These are phyloP conservation scores for Papilio demoleus DNA, from an alignment of 2,888 invertebrate genomes.

Conservation along the genomic window DNA sequence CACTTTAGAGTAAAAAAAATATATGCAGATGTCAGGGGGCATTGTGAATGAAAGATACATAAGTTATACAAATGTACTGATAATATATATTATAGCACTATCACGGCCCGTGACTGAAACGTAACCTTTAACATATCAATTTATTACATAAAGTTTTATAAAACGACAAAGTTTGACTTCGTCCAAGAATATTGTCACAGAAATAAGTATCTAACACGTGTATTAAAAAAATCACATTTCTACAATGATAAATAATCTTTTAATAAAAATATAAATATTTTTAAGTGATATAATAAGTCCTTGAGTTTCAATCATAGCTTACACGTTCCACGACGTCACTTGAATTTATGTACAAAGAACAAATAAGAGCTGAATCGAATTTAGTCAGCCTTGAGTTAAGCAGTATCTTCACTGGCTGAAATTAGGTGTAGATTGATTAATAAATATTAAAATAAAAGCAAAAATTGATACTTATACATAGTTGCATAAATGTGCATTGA, in stretches of 20 bases:
- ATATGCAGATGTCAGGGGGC: not conserved
- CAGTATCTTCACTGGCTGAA: constrained; percentile 54
- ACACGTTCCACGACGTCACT: not conserved
- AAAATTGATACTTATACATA: too few species aligned
- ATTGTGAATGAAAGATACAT: constrained; percentile 26
- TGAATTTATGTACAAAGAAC: not conserved
- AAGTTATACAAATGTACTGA: constrained; percentile 10
- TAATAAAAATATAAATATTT: not conserved
- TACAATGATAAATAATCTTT: too few species aligned
- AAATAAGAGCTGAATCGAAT: constrained; percentile 3
- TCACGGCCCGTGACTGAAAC: constrained; percentile 33
- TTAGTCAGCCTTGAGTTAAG: constrained; percentile 50
- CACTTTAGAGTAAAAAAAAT: too few species aligned
- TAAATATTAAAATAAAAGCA: constrained; percentile 48
- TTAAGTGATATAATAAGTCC: too few species aligned
- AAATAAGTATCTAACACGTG: not conserved
- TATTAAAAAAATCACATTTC: not conserved
- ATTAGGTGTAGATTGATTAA: too few species aligned
- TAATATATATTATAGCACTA: constrained; percentile 32
- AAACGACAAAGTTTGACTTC: constrained; percentile 12
- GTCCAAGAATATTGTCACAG: too few species aligned
- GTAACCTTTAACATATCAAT: constrained; percentile 39
- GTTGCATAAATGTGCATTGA: too few species aligned
- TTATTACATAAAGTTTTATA: constrained; percentile 2
- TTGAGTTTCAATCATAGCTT: not conserved